phyloP scores from a whole-genome alignment of 2,113 vertebrate species.

The Gambusia affinis region DNA sequence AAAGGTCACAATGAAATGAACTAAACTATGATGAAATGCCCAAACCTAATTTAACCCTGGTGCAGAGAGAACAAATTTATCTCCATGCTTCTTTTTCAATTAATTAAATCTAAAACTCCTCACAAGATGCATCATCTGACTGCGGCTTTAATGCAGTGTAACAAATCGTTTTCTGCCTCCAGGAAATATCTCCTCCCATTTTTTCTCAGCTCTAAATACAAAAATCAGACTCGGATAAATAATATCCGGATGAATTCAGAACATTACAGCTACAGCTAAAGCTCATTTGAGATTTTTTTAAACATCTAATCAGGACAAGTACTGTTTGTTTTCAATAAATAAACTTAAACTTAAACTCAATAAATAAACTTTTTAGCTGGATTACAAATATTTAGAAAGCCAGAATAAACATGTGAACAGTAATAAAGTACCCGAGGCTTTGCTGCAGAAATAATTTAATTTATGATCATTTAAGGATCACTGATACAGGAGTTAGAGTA shows the following conservation, averaged over 20 bases:
- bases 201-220: background rate
- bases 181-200: background rate
- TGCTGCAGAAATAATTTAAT: background rate
- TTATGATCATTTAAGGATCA: background rate
- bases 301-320: too few relatives aligned
- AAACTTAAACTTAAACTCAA: background rate
- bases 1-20: too few relatives aligned
- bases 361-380: background rate
- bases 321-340: background rate
- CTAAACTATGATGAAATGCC: too few relatives aligned
- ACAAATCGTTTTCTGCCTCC: background rate
- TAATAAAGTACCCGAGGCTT: background rate
- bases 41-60: too few relatives aligned
- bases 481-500: too few relatives aligned
- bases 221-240: background rate
- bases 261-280: background rate
- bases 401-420: background rate
- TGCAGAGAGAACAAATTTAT: too few relatives aligned
- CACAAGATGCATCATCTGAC: conserved; percentile 4
- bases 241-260: background rate
- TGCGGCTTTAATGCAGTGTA: conserved; percentile 35
- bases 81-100: background rate
- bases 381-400: background rate
- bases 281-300: background rate
- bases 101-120: background rate